Base-by-base conservation (phyloP, 2,888 invertebrate species). In the Pterostichus niger region DNA sequence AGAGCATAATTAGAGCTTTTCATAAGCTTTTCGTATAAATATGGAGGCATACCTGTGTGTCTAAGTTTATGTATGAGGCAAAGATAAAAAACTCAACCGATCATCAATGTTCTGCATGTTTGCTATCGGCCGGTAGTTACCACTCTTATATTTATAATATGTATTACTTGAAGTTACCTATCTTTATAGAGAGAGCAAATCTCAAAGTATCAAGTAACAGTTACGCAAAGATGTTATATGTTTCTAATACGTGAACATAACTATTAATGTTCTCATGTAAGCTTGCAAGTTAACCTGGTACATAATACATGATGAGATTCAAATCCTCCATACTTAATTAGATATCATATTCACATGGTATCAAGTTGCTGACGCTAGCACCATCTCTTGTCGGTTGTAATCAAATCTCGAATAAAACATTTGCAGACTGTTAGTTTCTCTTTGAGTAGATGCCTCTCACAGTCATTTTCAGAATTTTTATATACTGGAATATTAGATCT, bases 181-280 rank as follows among this genome's bases (percentile, higher is more conserved):
- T 3, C 40, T 3, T 40, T 9, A 40, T 40, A 6, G 5, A 40
- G 40, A 3, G 9, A 3, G 40, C 5, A 6, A 11, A n/a, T 52
- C 52, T 13, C 52, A 52, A 13, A 52, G 52, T 64, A 64, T 64
- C 64, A n/a, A 4, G 13, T 61, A n/a, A 33, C 61, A 9, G 56
- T 15, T 56, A 56, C 17, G 9, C 17, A 35, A 35, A 3, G 49
- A 52, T 6, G 6, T n/a, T 52, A 0, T 13, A 13, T 52, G n/a
- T 13, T 52, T 5, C 6, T 10, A 52, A 52, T 13, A 10, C n/a
- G 13, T 52, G n/a, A 52, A n/a, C 5, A 5, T 9, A 40, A 59
- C 56, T 17, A 61, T 61, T 11, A n/a, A 24, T 33, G 13, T 64
- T 64, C 64, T 11, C 64, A 64, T 64, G 35, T 33, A 64, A 31